Evolutionary conservation across 1,140 invertebrate species (phyloP), one percentile per base, ranked within the genome.

Genomic region (Drosophila pandora): DNA sequence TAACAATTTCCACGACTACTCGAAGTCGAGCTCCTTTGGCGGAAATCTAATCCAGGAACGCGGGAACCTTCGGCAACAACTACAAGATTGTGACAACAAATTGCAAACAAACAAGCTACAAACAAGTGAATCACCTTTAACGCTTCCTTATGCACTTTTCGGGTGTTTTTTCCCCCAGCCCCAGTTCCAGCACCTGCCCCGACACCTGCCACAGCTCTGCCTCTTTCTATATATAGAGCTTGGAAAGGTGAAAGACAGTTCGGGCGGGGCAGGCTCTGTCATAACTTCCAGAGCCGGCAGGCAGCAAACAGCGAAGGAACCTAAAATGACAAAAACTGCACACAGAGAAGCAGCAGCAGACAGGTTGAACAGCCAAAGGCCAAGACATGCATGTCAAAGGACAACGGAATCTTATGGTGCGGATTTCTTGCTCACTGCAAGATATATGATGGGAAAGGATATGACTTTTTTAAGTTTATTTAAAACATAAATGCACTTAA

Each of bases 121-220:
- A 87, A 83, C 79, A 88, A 88, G 76, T 77, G 76, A 88, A 88
- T 88, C 83, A 87, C 83, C 83, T 83, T 88, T 88, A 88, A 82
- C 65, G 72, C 79, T 79, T 82, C 68, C 83, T 62, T 63, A 50
- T 76, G 72, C 80, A 79, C 72, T 70, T 71, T 76, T 62, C 62
- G 63, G 52, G 17, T 17, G 17, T 37, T 28, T 59, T 52, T 60
- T n/a, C 17, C 41, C 41, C 17, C 45, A 32, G 22, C 32, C 25
- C 32, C 25, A 28, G 25, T 1, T 1, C 17, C 17, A 17, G 17
- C 17, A 17, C 17, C 17, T 17, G 17, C 17, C 17, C 17, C 17
- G 17, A 17, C 17, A 21, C 25, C 30, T 45, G 17, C 43, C 43
- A 13, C n/a, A 5, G 25, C 25, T 28, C 34, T 12, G 34, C 10